phyloP scores from a whole-genome alignment of 2,888 invertebrate genomes.

The Xanthostigma xanthostigma region DNA sequence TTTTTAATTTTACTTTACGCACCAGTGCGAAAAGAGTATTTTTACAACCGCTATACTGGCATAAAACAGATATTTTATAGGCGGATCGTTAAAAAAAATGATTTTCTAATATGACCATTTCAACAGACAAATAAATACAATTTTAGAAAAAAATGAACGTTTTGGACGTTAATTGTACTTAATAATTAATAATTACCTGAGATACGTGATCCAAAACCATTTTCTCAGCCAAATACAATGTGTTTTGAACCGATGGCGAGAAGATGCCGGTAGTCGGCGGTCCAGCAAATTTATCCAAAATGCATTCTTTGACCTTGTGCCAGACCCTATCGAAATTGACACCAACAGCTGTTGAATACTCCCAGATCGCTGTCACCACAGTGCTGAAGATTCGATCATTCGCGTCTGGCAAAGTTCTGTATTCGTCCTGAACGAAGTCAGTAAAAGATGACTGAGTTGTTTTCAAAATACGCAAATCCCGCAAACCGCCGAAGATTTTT shows the following conservation, averaged over 20 bases:
- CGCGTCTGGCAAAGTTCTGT: constrained; percentile 56
- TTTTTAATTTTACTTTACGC: too few species aligned
- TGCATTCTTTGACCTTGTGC: constrained; percentile 52
- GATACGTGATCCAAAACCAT: constrained; percentile 49
- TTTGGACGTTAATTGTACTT: neutral
- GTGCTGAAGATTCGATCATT: constrained; percentile 68
- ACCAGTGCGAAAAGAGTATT: too few species aligned
- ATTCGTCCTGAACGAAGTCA: constrained; percentile 67
- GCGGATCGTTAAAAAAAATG: too few species aligned
- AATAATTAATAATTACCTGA: constrained; percentile 36
- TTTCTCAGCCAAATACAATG: constrained; percentile 55
- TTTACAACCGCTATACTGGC: too few species aligned
- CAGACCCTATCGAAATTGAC: constrained; percentile 57
- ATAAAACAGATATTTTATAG: too few species aligned
- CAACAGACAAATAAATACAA: too few species aligned
- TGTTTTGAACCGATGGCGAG: constrained; percentile 68
- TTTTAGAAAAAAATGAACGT: too few species aligned
- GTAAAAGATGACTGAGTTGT: constrained; percentile 70
- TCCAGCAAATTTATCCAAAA: constrained; percentile 62
- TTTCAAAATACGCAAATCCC: constrained; percentile 56
- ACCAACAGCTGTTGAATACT: constrained; percentile 45
- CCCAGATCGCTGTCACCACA: constrained; percentile 59
- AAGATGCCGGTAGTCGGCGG: constrained; percentile 53
- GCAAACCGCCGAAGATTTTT: constrained; percentile 50
- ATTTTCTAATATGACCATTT: too few species aligned